These are phyloP conservation scores for Agrenia bidenticulata DNA, from an alignment of 2,888 invertebrate genomes.

Conservation along the genomic window DNA sequence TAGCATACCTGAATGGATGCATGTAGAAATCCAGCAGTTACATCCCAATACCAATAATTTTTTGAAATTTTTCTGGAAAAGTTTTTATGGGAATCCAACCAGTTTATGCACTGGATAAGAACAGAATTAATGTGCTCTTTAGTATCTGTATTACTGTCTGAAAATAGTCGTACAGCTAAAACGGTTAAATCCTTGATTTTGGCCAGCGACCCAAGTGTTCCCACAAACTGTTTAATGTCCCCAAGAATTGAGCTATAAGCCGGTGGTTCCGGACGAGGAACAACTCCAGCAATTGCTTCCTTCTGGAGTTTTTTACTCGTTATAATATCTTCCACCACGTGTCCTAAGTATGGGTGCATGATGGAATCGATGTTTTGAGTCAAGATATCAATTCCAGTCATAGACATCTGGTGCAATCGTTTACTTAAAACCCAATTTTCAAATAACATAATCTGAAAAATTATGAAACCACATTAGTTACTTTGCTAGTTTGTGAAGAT, in stretches of 20 bases:
- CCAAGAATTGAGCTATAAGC: conserved; percentile 53
- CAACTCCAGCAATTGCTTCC: conserved; percentile 42
- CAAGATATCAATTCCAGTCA: conserved; percentile 36
- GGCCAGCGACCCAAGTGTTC: conserved; percentile 54
- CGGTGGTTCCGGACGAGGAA: conserved; percentile 52
- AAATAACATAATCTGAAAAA: conserved; percentile 43
- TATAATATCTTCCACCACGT: conserved; percentile 25
- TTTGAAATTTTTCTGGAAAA: conserved; percentile 45
- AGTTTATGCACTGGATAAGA: conserved; percentile 41
- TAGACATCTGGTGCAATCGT: conserved; percentile 31
- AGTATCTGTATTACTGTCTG: conserved; percentile 1
- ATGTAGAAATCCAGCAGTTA: conserved; percentile 40
- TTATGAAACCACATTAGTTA: too few relatives aligned
- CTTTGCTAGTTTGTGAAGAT: too few relatives aligned
- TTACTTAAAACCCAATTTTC: conserved; percentile 43
- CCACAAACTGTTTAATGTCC: conserved; percentile 61
- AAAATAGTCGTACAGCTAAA: conserved; percentile 21
- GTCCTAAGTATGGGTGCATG: conserved; percentile 32
- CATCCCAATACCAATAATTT: conserved; percentile 52
- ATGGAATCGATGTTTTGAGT: conserved; percentile 22
- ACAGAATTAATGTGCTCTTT: conserved; percentile 30
- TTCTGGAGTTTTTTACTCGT: conserved; percentile 11
- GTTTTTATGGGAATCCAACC: conserved; percentile 45
- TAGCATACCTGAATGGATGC: conserved; percentile 46
- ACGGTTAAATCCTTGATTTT: conserved; percentile 35